phyloP scores from a whole-genome alignment of 2,888 invertebrate genomes.

The Phaedon cochleariae region DNA sequence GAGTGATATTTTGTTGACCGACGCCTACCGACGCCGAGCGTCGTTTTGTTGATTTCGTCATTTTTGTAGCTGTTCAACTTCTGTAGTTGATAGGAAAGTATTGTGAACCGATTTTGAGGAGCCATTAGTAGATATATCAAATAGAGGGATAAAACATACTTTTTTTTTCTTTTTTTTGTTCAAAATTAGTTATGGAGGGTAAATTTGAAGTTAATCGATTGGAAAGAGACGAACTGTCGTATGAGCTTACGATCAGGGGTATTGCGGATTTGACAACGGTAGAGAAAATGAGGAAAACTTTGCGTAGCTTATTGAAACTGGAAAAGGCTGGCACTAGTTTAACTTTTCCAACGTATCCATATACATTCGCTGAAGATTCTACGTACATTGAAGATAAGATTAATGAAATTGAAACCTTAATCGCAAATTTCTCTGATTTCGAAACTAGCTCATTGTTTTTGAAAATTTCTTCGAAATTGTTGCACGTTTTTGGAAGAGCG shows the following conservation, averaged over 20 bases:
- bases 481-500: no score
- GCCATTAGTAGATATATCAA: no score
- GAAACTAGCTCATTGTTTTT: not conserved
- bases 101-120: no score
- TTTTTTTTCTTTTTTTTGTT: no score
- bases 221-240: conserved; percentile 14
- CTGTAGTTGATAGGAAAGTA: no score
- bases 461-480: not conserved
- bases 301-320: conserved; percentile 10
- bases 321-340: not conserved
- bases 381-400: not conserved
- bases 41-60: no score
- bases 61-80: no score
- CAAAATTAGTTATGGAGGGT: no score
- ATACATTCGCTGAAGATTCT: not conserved
- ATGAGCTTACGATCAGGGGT: conserved; percentile 16
- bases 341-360: conserved; percentile 19
- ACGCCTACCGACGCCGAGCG: no score
- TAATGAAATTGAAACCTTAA: not conserved
- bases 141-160: no score
- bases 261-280: conserved; percentile 8
- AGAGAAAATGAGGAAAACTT: conserved; percentile 17
- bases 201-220: conserved; percentile 16
- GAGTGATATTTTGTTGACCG: no score
- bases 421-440: not conserved